phyloP scores from a whole-genome alignment of 1,140 invertebrate genomes.

The Thaumetopoea pityocampa region DNA sequence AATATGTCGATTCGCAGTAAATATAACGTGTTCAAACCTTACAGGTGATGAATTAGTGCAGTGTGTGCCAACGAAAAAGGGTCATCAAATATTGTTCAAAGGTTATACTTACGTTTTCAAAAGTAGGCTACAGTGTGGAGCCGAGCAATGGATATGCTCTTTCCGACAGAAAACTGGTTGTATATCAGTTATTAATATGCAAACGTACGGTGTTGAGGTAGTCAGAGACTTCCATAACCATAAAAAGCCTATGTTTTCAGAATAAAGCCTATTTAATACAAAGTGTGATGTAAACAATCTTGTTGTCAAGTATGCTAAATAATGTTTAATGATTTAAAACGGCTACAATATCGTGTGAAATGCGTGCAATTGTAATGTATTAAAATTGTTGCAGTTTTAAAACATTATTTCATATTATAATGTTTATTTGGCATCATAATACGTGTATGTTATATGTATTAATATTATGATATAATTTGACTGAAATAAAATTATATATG shows the following conservation, averaged over 20 bases:
- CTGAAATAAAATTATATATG: too few species aligned
- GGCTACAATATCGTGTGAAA: too few species aligned
- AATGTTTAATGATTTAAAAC: too few species aligned
- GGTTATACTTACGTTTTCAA: conserved; percentile 67
- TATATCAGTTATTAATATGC: conserved; percentile 67
- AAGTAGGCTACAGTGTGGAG: conserved; percentile 59
- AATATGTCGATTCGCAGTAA: conserved; percentile 1
- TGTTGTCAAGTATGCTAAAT: too few species aligned
- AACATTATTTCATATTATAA: too few species aligned
- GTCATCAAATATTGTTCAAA: conserved; percentile 62
- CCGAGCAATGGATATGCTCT: conserved; percentile 65
- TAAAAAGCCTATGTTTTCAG: conserved; percentile 66
- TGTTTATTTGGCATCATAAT: too few species aligned
- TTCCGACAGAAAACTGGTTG: conserved; percentile 67
- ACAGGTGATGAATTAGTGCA: conserved; percentile 62
- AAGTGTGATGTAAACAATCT: too few species aligned
- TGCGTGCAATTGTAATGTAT: too few species aligned
- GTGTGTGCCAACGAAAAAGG: conserved; percentile 65
- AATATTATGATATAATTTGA: too few species aligned
- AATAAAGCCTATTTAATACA: conserved; percentile 28
- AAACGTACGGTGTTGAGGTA: conserved; percentile 57
- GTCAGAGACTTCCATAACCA: conserved; percentile 68
- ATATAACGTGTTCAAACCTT: conserved; percentile 31
- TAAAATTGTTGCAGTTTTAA: too few species aligned
- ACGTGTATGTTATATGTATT: too few species aligned